These are phyloP conservation scores for Euura lappo DNA, from an alignment of 1,140 invertebrate species.

Conservation along the genomic window DNA sequence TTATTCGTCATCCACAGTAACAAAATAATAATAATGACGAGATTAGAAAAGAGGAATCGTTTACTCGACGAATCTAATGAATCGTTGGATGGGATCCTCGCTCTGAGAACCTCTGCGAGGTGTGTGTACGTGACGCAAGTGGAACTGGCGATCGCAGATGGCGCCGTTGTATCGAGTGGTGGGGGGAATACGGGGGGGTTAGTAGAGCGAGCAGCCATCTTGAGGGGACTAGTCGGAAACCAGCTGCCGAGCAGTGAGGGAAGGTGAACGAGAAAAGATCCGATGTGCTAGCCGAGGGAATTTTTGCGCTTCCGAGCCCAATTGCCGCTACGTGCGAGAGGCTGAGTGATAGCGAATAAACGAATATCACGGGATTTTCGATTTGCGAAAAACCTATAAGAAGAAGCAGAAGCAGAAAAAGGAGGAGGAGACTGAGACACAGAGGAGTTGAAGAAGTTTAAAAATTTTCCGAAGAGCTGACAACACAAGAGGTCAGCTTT, in stretches of 20 bases:
- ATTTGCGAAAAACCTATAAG: conserved; percentile 27
- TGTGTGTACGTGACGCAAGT: conserved; percentile 31
- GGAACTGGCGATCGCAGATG: conserved; percentile 31
- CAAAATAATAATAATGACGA: background rate
- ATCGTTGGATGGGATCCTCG: conserved; percentile 10
- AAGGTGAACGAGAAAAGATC: conserved; percentile 53
- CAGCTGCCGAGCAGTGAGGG: conserved; percentile 60
- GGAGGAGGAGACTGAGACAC: background rate
- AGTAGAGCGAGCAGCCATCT: conserved; percentile 43
- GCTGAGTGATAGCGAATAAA: conserved; percentile 47
- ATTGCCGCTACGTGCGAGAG: conserved; percentile 49
- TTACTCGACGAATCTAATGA: background rate
- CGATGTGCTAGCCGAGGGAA: conserved; percentile 56
- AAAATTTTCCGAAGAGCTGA: no score
- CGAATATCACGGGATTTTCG: conserved; percentile 36
- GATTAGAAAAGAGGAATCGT: background rate
- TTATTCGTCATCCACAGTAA: background rate
- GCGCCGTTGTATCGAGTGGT: conserved; percentile 23
- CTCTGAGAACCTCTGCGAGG: conserved; percentile 23
- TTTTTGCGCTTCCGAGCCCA: conserved; percentile 57
- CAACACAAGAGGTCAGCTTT: no score
- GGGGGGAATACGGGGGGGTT: conserved; percentile 15
- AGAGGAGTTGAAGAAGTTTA: no score
- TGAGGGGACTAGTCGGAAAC: conserved; percentile 56
- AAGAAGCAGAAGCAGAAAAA: conserved; percentile 11